Evolutionary conservation across 2,113 vertebrate species (phyloP), one percentile per base, ranked within the genome.

Genomic region (Garra rufa): DNA sequence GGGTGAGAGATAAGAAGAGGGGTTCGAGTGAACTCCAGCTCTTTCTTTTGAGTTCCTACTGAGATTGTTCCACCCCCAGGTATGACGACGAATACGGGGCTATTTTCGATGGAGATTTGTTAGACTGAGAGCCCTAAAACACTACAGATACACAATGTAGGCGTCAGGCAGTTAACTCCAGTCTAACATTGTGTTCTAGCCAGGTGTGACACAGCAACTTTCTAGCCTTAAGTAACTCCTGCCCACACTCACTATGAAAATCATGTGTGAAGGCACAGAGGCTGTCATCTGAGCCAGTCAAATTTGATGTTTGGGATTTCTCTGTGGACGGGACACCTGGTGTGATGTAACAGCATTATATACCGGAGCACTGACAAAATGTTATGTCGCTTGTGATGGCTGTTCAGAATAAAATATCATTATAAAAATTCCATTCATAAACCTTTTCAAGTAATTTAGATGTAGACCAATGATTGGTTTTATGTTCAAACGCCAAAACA

Each of bases 231-330:
- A 71, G 69, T 19, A 78, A 26, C 21, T 57, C 61, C 55, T 17
- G 11, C 48, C 28, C 13, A 59, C 34, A 26, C 13, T 78, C 8
- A 44, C 28, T 61, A 17, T 61, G 38, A 26, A 78, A 78, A 28
- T 61, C 2, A 61, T 61, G 38, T 78, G 55, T 77, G 52, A 76
- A 75, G 73, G 59, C 21, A 83, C 1, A n/a, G 26, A 50, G 8
- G 19, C 3, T 3, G 52, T 55, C 52, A 55, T n/a, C 52, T 55
- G 52, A n/a, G 11, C 19, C 57, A 34, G 44, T 69, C 21, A 43
- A 9, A 46, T 63, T 48, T 75, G 41, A 61, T 44, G n/a, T 34
- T 26, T 63, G 14, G 52, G 52, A 55, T 55, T 3, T 55, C 52
- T 55, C 52, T 55, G 2, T 9, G 52, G 52, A 9, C 0, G 52